phyloP scores from a whole-genome alignment of 2,113 vertebrate genomes.

The Sapayoa aenigma region DNA sequence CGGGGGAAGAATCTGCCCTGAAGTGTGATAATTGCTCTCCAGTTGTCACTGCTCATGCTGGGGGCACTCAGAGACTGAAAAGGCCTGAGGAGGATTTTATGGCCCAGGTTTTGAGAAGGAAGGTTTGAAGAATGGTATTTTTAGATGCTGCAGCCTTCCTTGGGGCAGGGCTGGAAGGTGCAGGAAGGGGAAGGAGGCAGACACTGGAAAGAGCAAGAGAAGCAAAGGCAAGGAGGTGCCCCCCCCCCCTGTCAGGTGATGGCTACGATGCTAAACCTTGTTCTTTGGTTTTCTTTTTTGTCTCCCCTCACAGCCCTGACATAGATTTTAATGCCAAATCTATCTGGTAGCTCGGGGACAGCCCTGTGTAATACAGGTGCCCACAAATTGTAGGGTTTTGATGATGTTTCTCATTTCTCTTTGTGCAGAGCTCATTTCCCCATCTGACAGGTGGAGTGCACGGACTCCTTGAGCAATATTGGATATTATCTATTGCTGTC shows the following conservation, averaged over 20 bases:
- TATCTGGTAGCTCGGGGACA: background rate
- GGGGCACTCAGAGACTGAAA: background rate
- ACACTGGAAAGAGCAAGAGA: background rate
- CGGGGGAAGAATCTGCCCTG: background rate
- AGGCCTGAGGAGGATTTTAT: background rate
- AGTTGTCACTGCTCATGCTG: background rate
- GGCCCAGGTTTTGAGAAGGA: background rate
- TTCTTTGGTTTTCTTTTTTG: background rate
- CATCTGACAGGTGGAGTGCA: background rate
- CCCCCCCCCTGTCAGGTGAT: background rate
- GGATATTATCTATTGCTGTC: background rate
- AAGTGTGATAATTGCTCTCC: background rate
- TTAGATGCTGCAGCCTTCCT: background rate
- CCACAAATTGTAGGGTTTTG: background rate
- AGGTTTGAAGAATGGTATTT: background rate
- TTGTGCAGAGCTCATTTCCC: background rate
- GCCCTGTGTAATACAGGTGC: background rate
- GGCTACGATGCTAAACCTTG: accelerated
- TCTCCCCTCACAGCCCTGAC: background rate
- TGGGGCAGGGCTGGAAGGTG: background rate
- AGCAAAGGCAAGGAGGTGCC: background rate
- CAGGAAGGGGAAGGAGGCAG: background rate
- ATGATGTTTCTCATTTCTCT: background rate
- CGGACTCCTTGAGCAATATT: accelerated
- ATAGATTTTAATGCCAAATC: background rate